phyloP scores from a whole-genome alignment of 2,113 vertebrate species.

The Girardinichthys multiradiatus region DNA sequence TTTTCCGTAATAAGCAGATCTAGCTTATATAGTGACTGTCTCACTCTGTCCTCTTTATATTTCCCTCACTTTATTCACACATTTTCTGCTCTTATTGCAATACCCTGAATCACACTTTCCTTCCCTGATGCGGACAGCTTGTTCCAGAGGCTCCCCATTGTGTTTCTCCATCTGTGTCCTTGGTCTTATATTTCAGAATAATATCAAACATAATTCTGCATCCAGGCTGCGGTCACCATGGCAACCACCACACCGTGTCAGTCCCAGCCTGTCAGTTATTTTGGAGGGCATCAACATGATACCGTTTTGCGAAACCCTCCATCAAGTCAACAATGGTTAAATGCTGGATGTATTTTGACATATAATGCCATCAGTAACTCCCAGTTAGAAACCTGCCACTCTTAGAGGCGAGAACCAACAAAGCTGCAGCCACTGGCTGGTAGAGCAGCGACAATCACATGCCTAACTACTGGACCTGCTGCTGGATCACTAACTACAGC shows the following conservation, averaged over 20 bases:
- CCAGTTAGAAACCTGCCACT: slow-evolving; percentile 20
- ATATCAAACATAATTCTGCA: slow-evolving; percentile 36
- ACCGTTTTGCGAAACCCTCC: slow-evolving; percentile 19
- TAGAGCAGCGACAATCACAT: background rate
- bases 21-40: too few relatives aligned
- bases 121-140: slow-evolving; percentile 1
- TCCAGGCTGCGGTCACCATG: slow-evolving; percentile 47
- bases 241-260: slow-evolving; percentile 39
- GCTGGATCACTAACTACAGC: too few relatives aligned
- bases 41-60: too few relatives aligned
- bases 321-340: slow-evolving; percentile 11
- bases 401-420: background rate
- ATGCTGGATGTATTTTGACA: slow-evolving; percentile 1
- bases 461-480: too few relatives aligned
- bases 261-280: slow-evolving; percentile 49
- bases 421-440: background rate
- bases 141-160: slow-evolving; percentile 16
- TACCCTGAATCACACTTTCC: background rate
- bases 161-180: slow-evolving; percentile 38
- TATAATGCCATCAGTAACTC: slow-evolving; percentile 5
- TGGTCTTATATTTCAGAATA: slow-evolving; percentile 40
- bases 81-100: too few relatives aligned
- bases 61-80: too few relatives aligned
- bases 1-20: too few relatives aligned
- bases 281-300: slow-evolving; percentile 37